Percentiles rank a stretch among this genome's conserved stretches.
phyloP scores from a whole-genome alignment of 64 coral and sea anemone genomes.

The Hydrozoanthus tunicans region DNA sequence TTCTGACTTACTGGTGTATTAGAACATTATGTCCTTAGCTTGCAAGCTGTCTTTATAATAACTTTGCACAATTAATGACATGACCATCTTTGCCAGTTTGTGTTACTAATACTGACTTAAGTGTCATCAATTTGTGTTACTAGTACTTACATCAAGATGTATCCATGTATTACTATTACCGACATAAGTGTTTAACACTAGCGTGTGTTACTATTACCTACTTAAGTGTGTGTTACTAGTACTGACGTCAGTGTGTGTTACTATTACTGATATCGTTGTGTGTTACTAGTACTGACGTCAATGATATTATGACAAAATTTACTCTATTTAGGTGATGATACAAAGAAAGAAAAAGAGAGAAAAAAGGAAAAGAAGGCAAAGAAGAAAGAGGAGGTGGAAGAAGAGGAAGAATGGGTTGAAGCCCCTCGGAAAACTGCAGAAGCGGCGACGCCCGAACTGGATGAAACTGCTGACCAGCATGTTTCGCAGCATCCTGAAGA shows the following conservation, averaged over 20 bases:
- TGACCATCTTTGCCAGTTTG: neutral
- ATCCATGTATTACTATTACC: too few relatives aligned
- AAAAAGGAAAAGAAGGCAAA: neutral
- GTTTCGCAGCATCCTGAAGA: neutral
- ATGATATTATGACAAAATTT: neutral
- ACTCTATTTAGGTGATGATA: constrained; percentile 10
- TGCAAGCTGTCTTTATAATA: too few relatives aligned
- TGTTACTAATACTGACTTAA: neutral
- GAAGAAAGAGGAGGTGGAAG: constrained; percentile 6
- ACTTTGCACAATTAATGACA: too few relatives aligned
- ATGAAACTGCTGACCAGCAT: neutral
- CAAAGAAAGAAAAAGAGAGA: constrained; percentile 13
- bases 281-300: neutral
- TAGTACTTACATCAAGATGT: too few relatives aligned
- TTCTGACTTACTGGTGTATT: too few relatives aligned
- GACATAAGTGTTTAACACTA: too few relatives aligned
- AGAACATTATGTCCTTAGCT: too few relatives aligned
- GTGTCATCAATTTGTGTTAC: neutral
- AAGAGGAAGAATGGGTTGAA: constrained; percentile 57
- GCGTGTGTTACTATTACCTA: neutral
- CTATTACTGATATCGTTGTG: neutral
- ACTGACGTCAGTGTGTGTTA: neutral
- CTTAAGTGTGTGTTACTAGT: neutral
- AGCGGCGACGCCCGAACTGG: neutral
- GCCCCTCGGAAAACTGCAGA: constrained; percentile 15